Base-by-base conservation (phyloP, 1,140 invertebrate genomes). In the Dufourea novaeangliae region DNA sequence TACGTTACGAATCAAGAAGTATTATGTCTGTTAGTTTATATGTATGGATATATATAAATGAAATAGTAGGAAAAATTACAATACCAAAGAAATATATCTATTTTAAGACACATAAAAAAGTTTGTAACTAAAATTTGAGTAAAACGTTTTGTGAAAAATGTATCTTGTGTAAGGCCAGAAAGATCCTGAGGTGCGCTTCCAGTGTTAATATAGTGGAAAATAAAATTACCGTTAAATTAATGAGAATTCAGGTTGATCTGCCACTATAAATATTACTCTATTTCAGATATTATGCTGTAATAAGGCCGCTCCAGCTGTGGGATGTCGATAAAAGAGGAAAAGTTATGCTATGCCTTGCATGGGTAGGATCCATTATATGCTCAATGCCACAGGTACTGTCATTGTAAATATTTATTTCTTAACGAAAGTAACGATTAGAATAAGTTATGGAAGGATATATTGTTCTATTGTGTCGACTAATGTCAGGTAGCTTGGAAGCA, bases 251-350 rank as follows among this genome's bases (percentile, higher is more conserved):
- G 3, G 8, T 8, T 37, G 3, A 37, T 20, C 20, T 46, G 41
- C 20, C 20, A 8, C 20, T n/a, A n/a, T 37, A 54, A n/a, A 44
- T 39, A 39, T 56, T 3, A 4, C 10, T n/a, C 20, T 12, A 20
- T 54, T 84, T n/a, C 89, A 97, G 97, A 92, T 98, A 97, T 93
- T 97, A 96, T 88, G 97, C 97, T 17, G 96, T 98, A 11, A 88
- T 97, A 78, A 95, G 95, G 85, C 97, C 97, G 0, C 89, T 98
- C 68, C 94, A 96, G 80, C 90, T 97, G 29, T 95, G 94, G 50
- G 93, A 94, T 52, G 94, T 95, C 77, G 94, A 96, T 79, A 94
- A 94, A 77, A 93, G 96, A 22, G 95, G 96, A 14, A 95, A 95
- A 85, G 89, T 95, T 27, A 96, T 98, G 93, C 87, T 98, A 20